Percentiles rank a stretch among this genome's conserved stretches.
Conservation (phyloP, 2,888 invertebrate genomes). For the Dasysyrphus albostriatus region DNA sequence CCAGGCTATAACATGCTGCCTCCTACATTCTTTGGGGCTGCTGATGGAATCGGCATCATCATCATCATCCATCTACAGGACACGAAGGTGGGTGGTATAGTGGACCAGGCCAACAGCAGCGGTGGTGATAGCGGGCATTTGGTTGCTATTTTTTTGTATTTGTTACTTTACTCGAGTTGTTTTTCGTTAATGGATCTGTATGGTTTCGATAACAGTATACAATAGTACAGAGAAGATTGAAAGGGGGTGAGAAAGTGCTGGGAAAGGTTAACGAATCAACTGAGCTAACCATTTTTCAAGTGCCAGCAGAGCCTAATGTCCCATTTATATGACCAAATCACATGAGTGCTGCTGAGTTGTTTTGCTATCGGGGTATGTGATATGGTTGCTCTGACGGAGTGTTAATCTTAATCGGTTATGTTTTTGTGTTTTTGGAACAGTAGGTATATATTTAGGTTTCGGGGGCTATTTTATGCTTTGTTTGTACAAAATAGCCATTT, state of each 20-base stretch:
- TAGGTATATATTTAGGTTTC: not conserved
- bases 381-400: conserved; percentile 15
- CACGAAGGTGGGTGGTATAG: conserved; percentile 48
- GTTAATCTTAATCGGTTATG: conserved; percentile 64
- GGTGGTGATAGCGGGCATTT: not conserved
- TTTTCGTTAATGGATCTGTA: conserved; percentile 69
- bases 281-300: conserved; percentile 65
- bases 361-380: conserved; percentile 30
- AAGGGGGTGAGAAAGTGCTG: conserved; percentile 2
- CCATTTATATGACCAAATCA: conserved; percentile 70
- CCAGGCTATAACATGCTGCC: conserved; percentile 61
- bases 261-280: conserved; percentile 68
- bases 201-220: conserved; percentile 64
- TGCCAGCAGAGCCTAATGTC: conserved; percentile 64
- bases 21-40: conserved; percentile 44
- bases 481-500: conserved; percentile 23
- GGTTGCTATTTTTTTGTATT: conserved; percentile 22
- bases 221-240: not conserved
- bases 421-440: conserved; percentile 26
- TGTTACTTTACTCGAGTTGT: conserved; percentile 46
- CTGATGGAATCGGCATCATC: conserved; percentile 69
- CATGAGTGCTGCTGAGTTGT: conserved; percentile 60
- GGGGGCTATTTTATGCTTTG: conserved; percentile 9
- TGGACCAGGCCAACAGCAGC: conserved; percentile 1
- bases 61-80: conserved; percentile 68